These are phyloP conservation scores for Nematostella vectensis DNA, from an alignment of 92 coral and sea anemone genomes.

Conservation along the genomic window DNA sequence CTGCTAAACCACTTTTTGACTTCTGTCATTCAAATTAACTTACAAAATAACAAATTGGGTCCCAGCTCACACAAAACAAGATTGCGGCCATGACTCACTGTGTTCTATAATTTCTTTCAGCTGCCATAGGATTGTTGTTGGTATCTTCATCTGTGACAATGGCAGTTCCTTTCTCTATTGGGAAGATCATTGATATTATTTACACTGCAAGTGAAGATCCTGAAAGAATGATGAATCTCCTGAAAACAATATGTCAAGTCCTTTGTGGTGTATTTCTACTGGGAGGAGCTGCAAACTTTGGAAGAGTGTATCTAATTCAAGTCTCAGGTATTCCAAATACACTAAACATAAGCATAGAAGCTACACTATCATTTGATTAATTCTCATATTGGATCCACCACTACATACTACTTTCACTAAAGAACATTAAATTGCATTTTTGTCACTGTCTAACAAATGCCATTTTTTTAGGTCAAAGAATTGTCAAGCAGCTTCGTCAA, in stretches of 20 bases:
- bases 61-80: too few species aligned
- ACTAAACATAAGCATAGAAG: too few species aligned
- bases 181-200: conserved; percentile 87
- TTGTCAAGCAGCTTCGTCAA: conserved; percentile 63
- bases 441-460: too few species aligned
- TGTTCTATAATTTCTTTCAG: conserved; percentile 40
- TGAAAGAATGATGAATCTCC: conserved; percentile 59
- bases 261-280: conserved; percentile 74
- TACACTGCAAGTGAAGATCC: conserved; percentile 71
- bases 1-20: too few species aligned
- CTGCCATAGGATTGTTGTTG: conserved; percentile 74
- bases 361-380: too few species aligned
- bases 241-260: conserved; percentile 57
- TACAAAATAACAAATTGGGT: too few species aligned
- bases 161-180: conserved; percentile 98
- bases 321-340: conserved; percentile 65
- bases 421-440: too few species aligned
- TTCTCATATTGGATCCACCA: too few species aligned
- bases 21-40: too few species aligned
- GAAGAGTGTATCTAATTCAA: conserved; percentile 86
- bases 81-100: too few species aligned
- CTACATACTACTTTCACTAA: too few species aligned
- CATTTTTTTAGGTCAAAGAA: conserved; percentile 65
- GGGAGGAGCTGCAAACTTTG: conserved; percentile 88
- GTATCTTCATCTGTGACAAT: conserved; percentile 90